Conservation (phyloP, 1,140 invertebrate species). For the Eueides isabella region DNA sequence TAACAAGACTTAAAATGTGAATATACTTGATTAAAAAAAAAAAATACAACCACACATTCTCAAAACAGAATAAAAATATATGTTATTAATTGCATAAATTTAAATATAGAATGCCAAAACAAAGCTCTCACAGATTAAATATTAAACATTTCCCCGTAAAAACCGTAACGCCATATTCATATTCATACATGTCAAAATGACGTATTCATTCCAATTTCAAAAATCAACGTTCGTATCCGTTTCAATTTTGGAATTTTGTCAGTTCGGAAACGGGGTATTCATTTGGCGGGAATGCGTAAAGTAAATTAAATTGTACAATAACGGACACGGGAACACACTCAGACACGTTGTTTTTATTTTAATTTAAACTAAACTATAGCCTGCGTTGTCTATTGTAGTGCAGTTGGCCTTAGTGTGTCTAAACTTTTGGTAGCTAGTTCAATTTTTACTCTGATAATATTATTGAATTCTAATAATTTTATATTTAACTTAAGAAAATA, state of each 20-base stretch:
- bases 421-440: neutral
- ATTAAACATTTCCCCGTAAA: slow-evolving; percentile 25
- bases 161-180: slow-evolving; percentile 31
- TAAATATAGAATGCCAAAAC: slow-evolving; percentile 4
- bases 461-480: too few species aligned
- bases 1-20: neutral
- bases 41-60: neutral
- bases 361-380: neutral
- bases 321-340: slow-evolving; percentile 73
- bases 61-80: neutral
- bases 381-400: neutral
- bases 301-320: slow-evolving; percentile 75
- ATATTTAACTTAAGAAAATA: too few species aligned
- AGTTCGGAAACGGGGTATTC: slow-evolving; percentile 59
- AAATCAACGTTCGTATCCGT: slow-evolving; percentile 51
- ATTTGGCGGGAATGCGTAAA: slow-evolving; percentile 64
- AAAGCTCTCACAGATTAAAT: slow-evolving; percentile 23
- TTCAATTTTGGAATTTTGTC: slow-evolving; percentile 54
- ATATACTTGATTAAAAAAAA: too few species aligned
- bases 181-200: slow-evolving; percentile 48
- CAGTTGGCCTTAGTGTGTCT: neutral
- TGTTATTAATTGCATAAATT: neutral
- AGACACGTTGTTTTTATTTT: slow-evolving; percentile 38
- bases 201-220: slow-evolving; percentile 59
- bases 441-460: too few species aligned